Evolutionary conservation across 2,888 invertebrate genomes (phyloP), one percentile per base, ranked within the genome.

Genomic region (Seira ritae): DNA sequence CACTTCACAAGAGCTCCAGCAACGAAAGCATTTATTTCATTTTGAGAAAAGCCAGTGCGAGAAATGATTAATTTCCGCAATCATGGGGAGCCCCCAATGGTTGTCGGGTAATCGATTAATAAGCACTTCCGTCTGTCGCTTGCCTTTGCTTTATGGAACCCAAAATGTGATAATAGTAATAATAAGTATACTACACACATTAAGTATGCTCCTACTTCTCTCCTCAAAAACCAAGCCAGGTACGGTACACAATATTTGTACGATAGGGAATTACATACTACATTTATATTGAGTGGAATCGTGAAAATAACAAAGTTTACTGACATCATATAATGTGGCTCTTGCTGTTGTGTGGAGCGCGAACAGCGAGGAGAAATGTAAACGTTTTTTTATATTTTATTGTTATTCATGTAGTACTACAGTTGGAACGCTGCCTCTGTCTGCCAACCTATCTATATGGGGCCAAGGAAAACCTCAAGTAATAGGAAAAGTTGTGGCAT

Each of bases 21-120:
- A 15, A n/a, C 17, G 60, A 10, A 17, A 60, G 60, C 60, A 60
- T 79, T 79, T 79, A 73, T 80, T 73, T 74, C 80, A 70, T 69
- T 75, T 73, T 55, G 71, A 62, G 68, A 75, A 79, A 71, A 77
- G 74, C 60, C 62, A 73, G 83, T 73, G 83, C 50, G 83, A 85
- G 84, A 85, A 86, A 88, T 88, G 88, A 88, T 88, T 88, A 88
- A 88, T 88, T 88, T 87, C 85, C 84, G 86, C 85, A 88, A 88
- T 87, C 86, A 88, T 86, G 86, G 83, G 84, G 76, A 80, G 77
- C 79, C 76, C 77, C 77, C 81, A 73, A 74, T 77, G 80, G 80
- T 76, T 80, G 75, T 80, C 86, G 85, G 85, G 81, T 85, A 88
- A 88, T 88, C 88, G 88, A 88, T 88, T 88, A 88, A 88, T 88